phyloP scores from a whole-genome alignment of 64 coral and sea anemone genomes.

The Stichodactyla helianthus region DNA sequence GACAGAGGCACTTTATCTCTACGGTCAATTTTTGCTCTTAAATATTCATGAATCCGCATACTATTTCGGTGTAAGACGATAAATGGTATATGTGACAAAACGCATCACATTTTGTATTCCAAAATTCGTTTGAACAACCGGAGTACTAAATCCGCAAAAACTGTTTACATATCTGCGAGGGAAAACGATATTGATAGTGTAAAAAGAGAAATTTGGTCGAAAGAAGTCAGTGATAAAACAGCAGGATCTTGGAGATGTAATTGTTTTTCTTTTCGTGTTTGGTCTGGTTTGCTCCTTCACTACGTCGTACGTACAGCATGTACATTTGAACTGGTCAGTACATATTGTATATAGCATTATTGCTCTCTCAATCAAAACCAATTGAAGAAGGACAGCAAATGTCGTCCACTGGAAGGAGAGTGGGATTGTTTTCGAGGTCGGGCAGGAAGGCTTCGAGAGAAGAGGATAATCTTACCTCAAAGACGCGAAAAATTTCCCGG shows the following conservation, averaged over 20 bases:
- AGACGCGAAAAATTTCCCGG: slow-evolving; percentile 32
- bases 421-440: slow-evolving; percentile 28
- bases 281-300: not conserved
- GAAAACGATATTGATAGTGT: not conserved
- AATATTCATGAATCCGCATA: not conserved
- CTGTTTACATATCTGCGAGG: not conserved
- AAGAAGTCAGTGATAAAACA: not conserved
- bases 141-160: not conserved
- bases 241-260: not conserved
- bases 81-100: not conserved
- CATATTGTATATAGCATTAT: not conserved
- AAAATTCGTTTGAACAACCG: not conserved
- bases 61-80: not conserved
- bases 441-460: slow-evolving; percentile 49
- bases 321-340: not conserved
- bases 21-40: not conserved
- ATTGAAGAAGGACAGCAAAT: not conserved
- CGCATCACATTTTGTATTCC: not conserved
- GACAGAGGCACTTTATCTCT: not conserved
- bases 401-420: slow-evolving; percentile 30
- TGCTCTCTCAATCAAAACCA: not conserved
- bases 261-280: not conserved
- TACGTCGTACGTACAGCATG: not conserved
- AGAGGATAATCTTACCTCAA: not conserved
- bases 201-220: not conserved